Percentiles rank a stretch among this genome's conserved stretches.
phyloP scores from a whole-genome alignment of 2,113 vertebrate species.

The Mirza zaza region DNA sequence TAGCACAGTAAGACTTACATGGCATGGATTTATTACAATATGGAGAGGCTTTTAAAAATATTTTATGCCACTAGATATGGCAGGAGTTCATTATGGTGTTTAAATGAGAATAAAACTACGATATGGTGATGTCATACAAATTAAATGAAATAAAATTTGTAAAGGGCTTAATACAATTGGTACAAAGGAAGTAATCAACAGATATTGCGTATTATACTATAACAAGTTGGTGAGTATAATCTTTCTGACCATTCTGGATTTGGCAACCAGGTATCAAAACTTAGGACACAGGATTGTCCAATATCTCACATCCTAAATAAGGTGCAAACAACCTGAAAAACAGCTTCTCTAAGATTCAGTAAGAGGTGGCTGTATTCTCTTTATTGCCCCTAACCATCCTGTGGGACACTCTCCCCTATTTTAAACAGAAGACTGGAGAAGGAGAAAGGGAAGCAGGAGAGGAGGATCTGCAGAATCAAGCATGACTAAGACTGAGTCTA shows the following conservation, averaged over 20 bases:
- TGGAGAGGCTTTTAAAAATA: background rate
- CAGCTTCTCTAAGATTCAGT: background rate
- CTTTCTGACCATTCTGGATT: background rate
- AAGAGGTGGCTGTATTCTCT: background rate
- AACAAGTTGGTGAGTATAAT: background rate
- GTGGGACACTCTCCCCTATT: background rate
- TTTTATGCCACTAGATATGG: background rate
- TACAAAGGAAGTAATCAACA: background rate
- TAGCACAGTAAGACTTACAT: background rate
- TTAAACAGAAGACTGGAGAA: background rate
- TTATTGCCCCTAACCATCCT: background rate
- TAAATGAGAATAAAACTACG: slow-evolving; percentile 3
- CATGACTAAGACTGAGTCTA: background rate
- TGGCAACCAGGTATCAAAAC: background rate
- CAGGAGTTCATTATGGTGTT: background rate
- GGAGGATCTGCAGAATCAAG: background rate
- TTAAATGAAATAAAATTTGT: background rate
- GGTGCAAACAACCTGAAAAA: background rate
- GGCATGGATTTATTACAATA: background rate
- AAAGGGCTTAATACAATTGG: background rate
- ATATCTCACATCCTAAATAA: background rate
- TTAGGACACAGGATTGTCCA: background rate
- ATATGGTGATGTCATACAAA: background rate
- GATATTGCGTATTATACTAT: background rate
- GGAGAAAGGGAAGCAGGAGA: background rate